phyloP scores from a whole-genome alignment of 2,113 vertebrate species.

The Jacana jacana region DNA sequence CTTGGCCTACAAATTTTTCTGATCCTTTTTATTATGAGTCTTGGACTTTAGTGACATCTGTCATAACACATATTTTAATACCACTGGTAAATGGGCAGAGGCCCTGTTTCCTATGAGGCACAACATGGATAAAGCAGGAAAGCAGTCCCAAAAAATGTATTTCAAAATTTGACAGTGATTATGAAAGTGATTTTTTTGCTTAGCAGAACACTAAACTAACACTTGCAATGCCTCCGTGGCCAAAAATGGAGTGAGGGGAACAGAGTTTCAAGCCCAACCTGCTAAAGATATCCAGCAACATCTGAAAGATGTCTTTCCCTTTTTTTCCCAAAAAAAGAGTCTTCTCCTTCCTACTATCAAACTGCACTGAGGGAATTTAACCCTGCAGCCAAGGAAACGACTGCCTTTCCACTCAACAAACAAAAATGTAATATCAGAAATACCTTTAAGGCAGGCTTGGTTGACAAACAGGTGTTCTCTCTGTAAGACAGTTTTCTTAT shows the following conservation, averaged over 20 bases:
- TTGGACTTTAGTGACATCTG: background rate
- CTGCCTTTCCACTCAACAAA: conserved; percentile 18
- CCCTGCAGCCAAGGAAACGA: background rate
- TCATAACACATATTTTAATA: background rate
- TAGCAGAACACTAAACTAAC: background rate
- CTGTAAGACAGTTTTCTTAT: conserved; percentile 65
- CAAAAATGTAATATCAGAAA: conserved; percentile 38
- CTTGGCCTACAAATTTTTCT: background rate
- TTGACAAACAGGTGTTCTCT: conserved; percentile 58
- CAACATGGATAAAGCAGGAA: background rate
- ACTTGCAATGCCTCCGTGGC: background rate
- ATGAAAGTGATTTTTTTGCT: background rate
- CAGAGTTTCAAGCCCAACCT: background rate
- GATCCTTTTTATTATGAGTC: background rate
- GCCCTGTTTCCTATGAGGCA: background rate
- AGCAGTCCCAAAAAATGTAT: background rate
- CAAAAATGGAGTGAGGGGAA: background rate
- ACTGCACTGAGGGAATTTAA: background rate
- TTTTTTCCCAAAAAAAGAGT: background rate
- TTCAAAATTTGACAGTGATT: background rate
- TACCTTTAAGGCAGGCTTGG: conserved; percentile 37
- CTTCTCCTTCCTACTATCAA: background rate
- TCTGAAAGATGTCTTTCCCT: background rate
- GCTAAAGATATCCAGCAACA: background rate
- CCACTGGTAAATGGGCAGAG: background rate